phyloP scores from a whole-genome alignment of 1,140 invertebrate genomes.

The Trypoxylus dichotomus region DNA sequence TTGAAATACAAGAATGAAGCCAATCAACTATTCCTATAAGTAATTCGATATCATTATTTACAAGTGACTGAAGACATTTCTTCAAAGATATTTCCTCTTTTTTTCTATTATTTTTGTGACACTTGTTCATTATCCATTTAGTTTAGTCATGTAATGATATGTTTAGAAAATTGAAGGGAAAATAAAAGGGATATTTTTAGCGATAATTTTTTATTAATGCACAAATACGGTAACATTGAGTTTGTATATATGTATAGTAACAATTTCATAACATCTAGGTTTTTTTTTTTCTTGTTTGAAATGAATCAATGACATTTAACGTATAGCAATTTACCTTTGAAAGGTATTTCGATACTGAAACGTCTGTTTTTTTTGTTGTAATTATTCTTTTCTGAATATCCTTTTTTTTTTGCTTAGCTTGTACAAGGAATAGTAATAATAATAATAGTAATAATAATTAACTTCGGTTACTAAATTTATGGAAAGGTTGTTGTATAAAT shows the following conservation, averaged over 20 bases:
- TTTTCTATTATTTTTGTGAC: neutral
- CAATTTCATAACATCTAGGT: constrained; percentile 49
- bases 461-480: too few relatives aligned
- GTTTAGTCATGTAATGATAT: neutral
- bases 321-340: neutral
- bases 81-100: neutral
- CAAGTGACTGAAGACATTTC: neutral
- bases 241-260: constrained; percentile 55
- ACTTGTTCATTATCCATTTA: neutral
- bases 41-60: neutral
- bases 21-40: neutral
- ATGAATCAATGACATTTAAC: constrained; percentile 16
- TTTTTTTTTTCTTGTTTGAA: neutral
- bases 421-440: constrained; percentile 14
- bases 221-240: constrained; percentile 55
- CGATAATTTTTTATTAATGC: constrained; percentile 51
- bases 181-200: constrained; percentile 16
- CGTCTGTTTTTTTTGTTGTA: constrained; percentile 1
- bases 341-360: neutral
- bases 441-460: neutral
- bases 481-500: too few relatives aligned
- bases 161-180: neutral
- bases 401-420: constrained; percentile 21
- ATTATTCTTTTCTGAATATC: constrained; percentile 30
- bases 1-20: neutral